Evolutionary conservation across 1,140 invertebrate species (phyloP).

Genomic region (Lasioglossum albipes): DNA sequence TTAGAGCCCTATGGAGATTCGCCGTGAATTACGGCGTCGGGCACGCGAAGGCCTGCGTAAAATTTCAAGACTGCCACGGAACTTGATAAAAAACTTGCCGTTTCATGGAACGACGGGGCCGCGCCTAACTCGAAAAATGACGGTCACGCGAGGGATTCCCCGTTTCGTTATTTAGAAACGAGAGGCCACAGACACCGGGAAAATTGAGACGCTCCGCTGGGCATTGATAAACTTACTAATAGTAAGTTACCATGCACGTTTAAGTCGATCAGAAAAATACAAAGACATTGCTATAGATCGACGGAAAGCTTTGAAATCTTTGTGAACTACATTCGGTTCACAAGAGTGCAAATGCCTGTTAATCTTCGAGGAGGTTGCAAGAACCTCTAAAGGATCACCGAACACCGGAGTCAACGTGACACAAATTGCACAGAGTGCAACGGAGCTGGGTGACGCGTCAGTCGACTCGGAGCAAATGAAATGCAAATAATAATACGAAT

Average conservation of each 20-base stretch:
- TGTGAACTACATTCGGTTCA: no score
- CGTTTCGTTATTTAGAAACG: constrained; percentile 35
- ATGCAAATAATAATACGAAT: constrained; percentile 11
- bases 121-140: background rate
- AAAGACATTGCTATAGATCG: no score
- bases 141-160: background rate
- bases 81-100: constrained; percentile 43
- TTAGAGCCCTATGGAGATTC: constrained; percentile 62
- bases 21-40: constrained; percentile 45
- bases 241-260: no score
- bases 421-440: background rate
- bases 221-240: no score
- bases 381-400: no score
- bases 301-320: no score
- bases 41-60: constrained; percentile 31
- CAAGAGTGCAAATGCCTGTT: no score
- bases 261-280: no score
- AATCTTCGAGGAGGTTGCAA: no score
- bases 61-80: constrained; percentile 47
- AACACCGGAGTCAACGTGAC: background rate
- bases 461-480: background rate
- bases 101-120: background rate
- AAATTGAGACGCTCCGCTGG: background rate
- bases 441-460: background rate
- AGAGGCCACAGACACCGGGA: background rate